phyloP scores from a whole-genome alignment of 2,797 vertebrate species.

The Phoebastria nigripes region DNA sequence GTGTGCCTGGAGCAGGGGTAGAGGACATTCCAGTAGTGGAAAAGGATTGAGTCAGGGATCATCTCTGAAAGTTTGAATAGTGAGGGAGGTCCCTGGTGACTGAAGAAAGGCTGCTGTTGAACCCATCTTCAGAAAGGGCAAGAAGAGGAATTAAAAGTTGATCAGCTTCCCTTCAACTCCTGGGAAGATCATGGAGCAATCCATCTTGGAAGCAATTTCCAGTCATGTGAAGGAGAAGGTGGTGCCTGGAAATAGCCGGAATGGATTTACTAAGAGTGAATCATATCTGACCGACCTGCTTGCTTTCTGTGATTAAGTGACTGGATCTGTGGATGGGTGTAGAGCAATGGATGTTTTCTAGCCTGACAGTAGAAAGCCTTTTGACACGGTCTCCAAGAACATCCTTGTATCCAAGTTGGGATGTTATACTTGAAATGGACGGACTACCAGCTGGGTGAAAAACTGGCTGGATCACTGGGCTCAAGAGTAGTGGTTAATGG shows the following conservation, averaged over 20 bases:
- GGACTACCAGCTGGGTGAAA: neutral
- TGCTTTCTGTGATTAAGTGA: neutral
- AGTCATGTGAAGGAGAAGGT: neutral
- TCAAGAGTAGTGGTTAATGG: neutral
- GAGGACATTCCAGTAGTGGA: neutral
- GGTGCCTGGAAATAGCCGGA: neutral
- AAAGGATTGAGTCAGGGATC: neutral
- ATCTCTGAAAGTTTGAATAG: neutral
- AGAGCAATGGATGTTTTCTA: neutral
- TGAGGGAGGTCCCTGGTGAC: neutral
- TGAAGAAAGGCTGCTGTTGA: neutral
- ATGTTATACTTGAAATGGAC: neutral
- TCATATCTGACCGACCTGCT: neutral
- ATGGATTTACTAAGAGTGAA: neutral
- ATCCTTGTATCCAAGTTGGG: neutral
- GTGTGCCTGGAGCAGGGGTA: neutral
- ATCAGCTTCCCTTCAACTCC: neutral
- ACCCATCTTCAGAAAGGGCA: neutral
- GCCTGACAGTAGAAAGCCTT: neutral
- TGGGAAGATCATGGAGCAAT: neutral
- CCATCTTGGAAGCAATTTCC: neutral
- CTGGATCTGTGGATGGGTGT: neutral
- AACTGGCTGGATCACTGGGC: neutral
- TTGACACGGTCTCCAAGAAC: neutral
- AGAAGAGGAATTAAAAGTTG: neutral